phyloP scores from a whole-genome alignment of 2,113 vertebrate species.

The Caranx ignobilis region DNA sequence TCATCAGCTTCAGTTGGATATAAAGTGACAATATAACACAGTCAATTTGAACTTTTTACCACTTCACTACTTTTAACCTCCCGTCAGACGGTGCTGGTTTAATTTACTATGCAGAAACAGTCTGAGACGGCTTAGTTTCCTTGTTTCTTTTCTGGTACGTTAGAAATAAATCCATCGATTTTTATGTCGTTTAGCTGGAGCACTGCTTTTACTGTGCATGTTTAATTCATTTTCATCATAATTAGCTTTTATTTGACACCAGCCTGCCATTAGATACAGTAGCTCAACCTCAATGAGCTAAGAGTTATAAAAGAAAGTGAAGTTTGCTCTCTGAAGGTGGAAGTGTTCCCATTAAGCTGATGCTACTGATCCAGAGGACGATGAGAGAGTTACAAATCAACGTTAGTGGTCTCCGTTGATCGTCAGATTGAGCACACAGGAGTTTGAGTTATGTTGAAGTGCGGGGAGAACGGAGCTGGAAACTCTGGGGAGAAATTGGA shows the following conservation, averaged over 20 bases:
- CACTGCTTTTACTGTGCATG: background rate
- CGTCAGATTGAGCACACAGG: conserved; percentile 1
- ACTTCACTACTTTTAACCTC: no score
- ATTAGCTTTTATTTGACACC: conserved; percentile 10
- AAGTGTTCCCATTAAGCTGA: conserved; percentile 6
- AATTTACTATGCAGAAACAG: no score
- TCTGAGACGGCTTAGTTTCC: background rate
- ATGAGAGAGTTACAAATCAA: conserved; percentile 21
- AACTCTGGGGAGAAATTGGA: conserved; percentile 35
- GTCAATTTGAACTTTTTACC: no score
- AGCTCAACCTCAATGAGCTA: background rate
- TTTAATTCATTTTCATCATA: conserved; percentile 22
- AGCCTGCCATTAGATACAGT: background rate
- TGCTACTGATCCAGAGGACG: conserved; percentile 5
- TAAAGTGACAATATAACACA: no score
- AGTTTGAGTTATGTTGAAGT: background rate
- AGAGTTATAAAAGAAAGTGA: conserved; percentile 18
- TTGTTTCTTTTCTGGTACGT: background rate
- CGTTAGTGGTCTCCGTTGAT: conserved; percentile 10
- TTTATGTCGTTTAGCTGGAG: background rate
- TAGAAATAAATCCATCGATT: background rate
- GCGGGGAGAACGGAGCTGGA: background rate
- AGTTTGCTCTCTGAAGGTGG: conserved; percentile 6
- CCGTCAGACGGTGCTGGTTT: no score
- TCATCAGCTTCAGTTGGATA: no score